Evolutionary conservation across 2,113 vertebrate genomes (phyloP).

Genomic region (Paedocypris sp.): DNA sequence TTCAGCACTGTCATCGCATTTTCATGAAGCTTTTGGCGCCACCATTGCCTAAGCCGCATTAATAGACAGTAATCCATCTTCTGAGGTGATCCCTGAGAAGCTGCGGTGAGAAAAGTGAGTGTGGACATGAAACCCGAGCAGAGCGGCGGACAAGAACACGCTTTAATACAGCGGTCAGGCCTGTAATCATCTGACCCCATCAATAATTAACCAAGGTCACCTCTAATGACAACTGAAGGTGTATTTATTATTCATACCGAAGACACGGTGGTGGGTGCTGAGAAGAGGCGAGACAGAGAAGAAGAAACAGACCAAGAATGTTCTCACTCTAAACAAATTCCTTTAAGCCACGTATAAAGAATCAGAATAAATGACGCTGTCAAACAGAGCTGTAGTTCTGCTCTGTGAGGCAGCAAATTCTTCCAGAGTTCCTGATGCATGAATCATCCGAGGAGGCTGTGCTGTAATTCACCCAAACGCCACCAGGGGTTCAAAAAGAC

Average conservation of each 20-base stretch:
- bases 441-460: not conserved
- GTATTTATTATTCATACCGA: constrained; percentile 26
- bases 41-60: not conserved
- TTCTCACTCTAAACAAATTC: not conserved
- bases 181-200: constrained; percentile 29
- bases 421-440: not conserved
- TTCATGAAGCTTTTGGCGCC: too few relatives aligned
- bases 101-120: not conserved
- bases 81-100: not conserved
- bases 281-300: not conserved
- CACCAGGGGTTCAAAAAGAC: not conserved
- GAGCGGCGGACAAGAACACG: not conserved
- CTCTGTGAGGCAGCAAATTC: not conserved
- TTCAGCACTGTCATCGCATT: too few relatives aligned
- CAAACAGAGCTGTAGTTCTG: not conserved
- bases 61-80: constrained; percentile 19
- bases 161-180: constrained; percentile 22
- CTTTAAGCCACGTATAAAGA: not conserved
- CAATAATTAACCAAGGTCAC: constrained; percentile 37
- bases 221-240: constrained; percentile 25
- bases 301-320: not conserved
- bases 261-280: not conserved
- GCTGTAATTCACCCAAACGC: not conserved
- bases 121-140: constrained; percentile 11
- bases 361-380: not conserved